These are phyloP conservation scores for Drosophila paranaensis DNA, from an alignment of 2,888 invertebrate genomes.

Conservation along the genomic window DNA sequence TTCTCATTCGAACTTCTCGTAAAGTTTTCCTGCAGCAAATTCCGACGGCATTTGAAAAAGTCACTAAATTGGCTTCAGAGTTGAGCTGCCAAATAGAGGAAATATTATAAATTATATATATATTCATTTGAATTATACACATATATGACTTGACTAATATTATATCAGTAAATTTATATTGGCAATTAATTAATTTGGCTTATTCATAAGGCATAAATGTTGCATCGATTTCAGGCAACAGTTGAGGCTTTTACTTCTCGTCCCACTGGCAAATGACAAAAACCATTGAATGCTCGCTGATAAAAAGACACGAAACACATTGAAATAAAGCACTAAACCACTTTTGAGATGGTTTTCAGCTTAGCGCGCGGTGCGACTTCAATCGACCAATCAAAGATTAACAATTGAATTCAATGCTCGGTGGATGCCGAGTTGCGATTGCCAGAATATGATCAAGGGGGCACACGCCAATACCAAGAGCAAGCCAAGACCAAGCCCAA, in stretches of 20 bases:
- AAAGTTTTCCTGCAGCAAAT: not conserved
- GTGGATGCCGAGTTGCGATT: conserved; percentile 25
- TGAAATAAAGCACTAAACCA: conserved; percentile 47
- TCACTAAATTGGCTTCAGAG: not conserved
- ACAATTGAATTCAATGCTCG: conserved; percentile 50
- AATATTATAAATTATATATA: not conserved
- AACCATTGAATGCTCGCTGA: not conserved
- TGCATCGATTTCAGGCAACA: not conserved
- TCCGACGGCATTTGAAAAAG: not conserved
- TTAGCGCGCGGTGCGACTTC: conserved; percentile 66
- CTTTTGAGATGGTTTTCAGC: conserved; percentile 75
- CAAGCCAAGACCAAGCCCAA: conserved; percentile 50
- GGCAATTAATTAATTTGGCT: not conserved
- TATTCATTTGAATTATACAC: too few relatives aligned
- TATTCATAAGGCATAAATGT: not conserved
- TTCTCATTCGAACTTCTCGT: too few relatives aligned
- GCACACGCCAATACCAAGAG: conserved; percentile 64
- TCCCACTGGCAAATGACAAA: conserved; percentile 9
- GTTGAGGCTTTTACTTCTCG: not conserved
- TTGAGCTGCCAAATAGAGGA: not conserved
- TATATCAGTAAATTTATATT: not conserved
- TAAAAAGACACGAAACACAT: conserved; percentile 8
- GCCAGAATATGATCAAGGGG: conserved; percentile 30
- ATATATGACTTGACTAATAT: too few relatives aligned
- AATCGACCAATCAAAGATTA: conserved; percentile 71